Conservation (phyloP, 2,113 vertebrate species). For the Saccopteryx bilineata region DNA sequence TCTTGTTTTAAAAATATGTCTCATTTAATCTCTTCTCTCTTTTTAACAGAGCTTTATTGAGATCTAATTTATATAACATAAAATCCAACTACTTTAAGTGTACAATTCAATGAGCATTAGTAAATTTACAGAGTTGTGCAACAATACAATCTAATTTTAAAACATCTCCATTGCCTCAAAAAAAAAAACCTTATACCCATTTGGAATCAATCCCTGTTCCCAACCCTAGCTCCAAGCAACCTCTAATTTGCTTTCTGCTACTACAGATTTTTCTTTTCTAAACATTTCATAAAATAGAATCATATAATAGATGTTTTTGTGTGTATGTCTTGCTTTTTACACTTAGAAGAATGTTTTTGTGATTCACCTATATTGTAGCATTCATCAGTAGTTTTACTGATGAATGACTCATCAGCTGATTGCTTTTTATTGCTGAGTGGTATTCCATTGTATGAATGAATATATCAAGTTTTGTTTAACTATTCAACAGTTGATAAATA, state of each 20-base stretch:
- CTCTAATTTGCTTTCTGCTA: neutral
- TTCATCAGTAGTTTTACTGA: neutral
- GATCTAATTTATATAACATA: conserved; percentile 20
- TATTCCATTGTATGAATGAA: neutral
- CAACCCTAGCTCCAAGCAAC: neutral
- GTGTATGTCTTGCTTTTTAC: neutral
- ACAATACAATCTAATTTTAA: conserved; percentile 30
- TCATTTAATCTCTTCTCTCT: conserved; percentile 7
- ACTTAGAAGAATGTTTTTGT: neutral
- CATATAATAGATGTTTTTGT: neutral
- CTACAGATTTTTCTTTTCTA: neutral
- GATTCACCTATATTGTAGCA: neutral
- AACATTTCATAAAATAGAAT: neutral
- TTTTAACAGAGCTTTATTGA: conserved; percentile 41
- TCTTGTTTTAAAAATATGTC: neutral
- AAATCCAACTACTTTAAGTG: neutral
- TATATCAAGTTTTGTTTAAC: neutral
- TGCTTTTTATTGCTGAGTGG: neutral
- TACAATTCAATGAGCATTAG: neutral
- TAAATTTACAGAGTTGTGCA: neutral
- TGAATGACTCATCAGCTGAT: neutral
- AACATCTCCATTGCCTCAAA: conserved; percentile 32
- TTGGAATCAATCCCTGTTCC: neutral
- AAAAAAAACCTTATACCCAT: neutral
- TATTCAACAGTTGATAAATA: neutral